A percentile compares a stretch with the other conserved stretches of the same genome.
These are phyloP conservation scores for Galeopterus variegatus DNA, from an alignment of 2,113 vertebrate species.

Conservation along the genomic window DNA sequence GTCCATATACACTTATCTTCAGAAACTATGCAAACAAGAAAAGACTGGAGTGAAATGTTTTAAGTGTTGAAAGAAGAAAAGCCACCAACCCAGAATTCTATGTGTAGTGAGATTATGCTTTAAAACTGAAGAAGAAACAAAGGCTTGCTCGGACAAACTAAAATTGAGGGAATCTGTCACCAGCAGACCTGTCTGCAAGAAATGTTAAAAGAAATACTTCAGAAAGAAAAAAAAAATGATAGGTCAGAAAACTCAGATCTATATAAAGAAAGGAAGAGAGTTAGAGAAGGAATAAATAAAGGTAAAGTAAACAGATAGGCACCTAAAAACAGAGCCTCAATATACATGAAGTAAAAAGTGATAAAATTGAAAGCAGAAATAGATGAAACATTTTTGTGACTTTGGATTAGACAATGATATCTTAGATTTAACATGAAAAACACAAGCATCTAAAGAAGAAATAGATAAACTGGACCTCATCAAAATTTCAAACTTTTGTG, in stretches of 20 bases:
- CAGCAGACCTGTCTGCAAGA: neutral
- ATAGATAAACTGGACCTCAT: neutral
- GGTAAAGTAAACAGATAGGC: neutral
- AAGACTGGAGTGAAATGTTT: neutral
- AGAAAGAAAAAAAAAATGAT: neutral
- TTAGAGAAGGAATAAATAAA: neutral
- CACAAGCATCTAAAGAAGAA: neutral
- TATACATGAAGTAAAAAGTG: neutral
- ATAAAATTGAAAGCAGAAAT: neutral
- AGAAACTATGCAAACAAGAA: neutral
- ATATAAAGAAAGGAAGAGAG: neutral
- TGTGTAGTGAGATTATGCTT: neutral
- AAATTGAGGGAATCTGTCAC: neutral
- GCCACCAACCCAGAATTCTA: neutral
- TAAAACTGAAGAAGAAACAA: constrained; percentile 8
- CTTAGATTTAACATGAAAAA: neutral
- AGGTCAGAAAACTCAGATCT: neutral
- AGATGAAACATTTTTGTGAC: too few relatives aligned
- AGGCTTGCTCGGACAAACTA: neutral
- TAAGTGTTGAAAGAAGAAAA: neutral
- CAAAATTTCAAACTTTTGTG: neutral
- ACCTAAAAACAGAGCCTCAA: neutral
- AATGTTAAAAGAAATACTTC: constrained; percentile 4
- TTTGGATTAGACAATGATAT: neutral
- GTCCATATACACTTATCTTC: neutral